These are phyloP conservation scores for Oreochromis aureus DNA, from an alignment of 2,113 vertebrate genomes.

Conservation along the genomic window DNA sequence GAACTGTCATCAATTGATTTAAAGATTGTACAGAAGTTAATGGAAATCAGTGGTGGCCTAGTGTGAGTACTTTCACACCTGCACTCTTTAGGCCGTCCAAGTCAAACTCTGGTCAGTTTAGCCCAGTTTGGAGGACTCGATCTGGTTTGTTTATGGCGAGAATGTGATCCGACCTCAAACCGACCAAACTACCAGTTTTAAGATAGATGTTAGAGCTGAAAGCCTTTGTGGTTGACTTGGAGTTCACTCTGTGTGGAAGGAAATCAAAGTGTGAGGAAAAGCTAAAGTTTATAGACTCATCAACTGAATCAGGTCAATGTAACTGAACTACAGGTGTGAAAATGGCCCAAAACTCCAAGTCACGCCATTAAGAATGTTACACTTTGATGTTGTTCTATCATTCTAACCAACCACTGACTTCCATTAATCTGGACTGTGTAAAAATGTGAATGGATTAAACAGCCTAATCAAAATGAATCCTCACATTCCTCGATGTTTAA, in stretches of 20 bases:
- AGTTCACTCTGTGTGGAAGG: neutral
- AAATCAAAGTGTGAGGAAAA: neutral
- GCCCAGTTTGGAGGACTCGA: neutral
- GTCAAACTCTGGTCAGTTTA: accelerated
- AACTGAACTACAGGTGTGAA: neutral
- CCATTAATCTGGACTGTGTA: neutral
- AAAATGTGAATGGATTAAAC: neutral
- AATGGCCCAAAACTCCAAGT: neutral
- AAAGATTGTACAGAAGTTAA: neutral
- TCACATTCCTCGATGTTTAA: neutral
- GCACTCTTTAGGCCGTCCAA: neutral
- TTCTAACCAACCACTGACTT: neutral
- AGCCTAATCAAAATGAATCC: neutral
- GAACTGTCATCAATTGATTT: no score
- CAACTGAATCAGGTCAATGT: neutral
- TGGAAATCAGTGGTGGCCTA: neutral
- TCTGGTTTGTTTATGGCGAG: neutral
- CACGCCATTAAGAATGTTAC: accelerated
- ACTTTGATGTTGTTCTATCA: neutral
- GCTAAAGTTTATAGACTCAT: neutral
- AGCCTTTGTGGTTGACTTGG: neutral
- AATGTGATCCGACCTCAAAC: neutral
- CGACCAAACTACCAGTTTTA: neutral
- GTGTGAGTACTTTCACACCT: neutral
- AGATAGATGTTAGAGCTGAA: neutral